Conservation (phyloP, 2,888 invertebrate genomes). For the Euspilapteryx auroguttella region DNA sequence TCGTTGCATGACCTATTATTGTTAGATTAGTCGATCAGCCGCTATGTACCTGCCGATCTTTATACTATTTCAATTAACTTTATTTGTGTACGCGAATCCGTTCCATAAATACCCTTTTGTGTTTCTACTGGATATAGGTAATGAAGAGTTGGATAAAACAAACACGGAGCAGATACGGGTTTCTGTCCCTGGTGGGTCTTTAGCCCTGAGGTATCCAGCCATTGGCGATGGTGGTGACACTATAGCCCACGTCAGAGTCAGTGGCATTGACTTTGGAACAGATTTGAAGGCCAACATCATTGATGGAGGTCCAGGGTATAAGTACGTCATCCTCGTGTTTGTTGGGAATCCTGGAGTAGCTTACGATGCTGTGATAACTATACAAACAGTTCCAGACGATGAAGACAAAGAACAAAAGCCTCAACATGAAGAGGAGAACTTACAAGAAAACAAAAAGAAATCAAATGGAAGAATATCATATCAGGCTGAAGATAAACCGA, state of each 20-base stretch:
- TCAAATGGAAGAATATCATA: too few species aligned
- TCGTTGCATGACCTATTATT: constrained; percentile 32
- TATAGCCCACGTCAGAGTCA: constrained; percentile 42
- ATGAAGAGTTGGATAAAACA: constrained; percentile 42
- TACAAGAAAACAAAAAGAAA: too few species aligned
- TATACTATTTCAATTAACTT: constrained; percentile 16
- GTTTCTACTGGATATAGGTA: constrained; percentile 43
- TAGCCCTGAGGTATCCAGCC: constrained; percentile 42
- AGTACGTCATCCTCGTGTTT: constrained; percentile 39
- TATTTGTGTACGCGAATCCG: constrained; percentile 23
- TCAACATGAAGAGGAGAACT: constrained; percentile 10
- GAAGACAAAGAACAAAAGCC: too few species aligned
- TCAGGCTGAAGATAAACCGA: too few species aligned
- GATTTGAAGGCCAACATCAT: constrained; percentile 40
- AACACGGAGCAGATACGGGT: constrained; percentile 40
- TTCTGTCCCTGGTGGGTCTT: constrained; percentile 38
- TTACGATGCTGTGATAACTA: constrained; percentile 38
- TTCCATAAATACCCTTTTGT: constrained; percentile 45
- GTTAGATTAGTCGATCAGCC: constrained; percentile 14
- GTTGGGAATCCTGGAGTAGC: constrained; percentile 31
- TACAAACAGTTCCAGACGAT: constrained; percentile 24
- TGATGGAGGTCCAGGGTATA: constrained; percentile 48
- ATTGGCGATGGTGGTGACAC: constrained; percentile 30
- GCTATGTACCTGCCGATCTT: constrained; percentile 28
- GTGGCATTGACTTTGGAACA: constrained; percentile 43